phyloP scores from a whole-genome alignment of 2,888 invertebrate genomes.

The Rhagonycha fulva region DNA sequence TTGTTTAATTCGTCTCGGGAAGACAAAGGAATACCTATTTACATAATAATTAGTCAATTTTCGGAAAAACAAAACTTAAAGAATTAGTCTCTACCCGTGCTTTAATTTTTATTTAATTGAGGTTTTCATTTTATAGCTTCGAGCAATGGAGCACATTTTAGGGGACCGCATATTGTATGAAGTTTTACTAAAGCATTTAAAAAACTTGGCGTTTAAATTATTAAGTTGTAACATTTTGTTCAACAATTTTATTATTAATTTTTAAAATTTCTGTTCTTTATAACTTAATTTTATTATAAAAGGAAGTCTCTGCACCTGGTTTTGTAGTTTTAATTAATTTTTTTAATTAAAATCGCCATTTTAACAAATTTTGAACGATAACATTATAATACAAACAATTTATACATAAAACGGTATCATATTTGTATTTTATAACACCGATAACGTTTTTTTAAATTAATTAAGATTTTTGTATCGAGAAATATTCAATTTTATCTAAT shows the following conservation, averaged over 20 bases:
- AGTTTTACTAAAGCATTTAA: neutral
- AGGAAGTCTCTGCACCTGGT: neutral
- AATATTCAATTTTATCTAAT: neutral
- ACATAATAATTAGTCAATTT: neutral
- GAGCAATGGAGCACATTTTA: constrained; percentile 2
- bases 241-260: neutral
- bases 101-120: constrained; percentile 5
- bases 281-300: neutral
- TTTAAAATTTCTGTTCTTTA: neutral
- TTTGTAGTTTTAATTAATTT: neutral
- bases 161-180: neutral
- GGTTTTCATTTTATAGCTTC: constrained; percentile 4
- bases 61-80: neutral
- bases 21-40: neutral
- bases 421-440: neutral
- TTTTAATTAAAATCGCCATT: neutral
- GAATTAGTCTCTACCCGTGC: neutral
- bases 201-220: neutral
- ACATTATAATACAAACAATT: neutral
- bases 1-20: neutral
- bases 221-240: neutral
- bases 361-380: neutral
- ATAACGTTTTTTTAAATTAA: neutral
- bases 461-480: neutral
- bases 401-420: neutral